Evolutionary conservation across 2,888 invertebrate genomes (phyloP), one percentile per base, ranked within the genome.

Genomic region (Torymus texanus): DNA sequence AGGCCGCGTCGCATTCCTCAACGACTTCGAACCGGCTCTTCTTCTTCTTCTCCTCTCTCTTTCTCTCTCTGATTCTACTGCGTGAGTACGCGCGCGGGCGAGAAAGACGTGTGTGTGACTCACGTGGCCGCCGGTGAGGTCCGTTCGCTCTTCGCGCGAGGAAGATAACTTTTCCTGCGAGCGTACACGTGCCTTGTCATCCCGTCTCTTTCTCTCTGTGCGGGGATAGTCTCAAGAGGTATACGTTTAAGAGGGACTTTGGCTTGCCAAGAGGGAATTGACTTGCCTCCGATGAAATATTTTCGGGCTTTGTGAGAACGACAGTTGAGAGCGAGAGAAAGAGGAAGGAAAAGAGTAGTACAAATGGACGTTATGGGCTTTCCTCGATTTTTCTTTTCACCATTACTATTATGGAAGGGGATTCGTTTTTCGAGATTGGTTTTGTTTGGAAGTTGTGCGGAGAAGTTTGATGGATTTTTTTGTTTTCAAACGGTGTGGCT

Each of bases 1-100:
- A 81, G 81, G 79, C 79, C 79, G 75, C 76, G 71, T 81, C 79
- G 79, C 81, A 81, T 81, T 81, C 81, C 81, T 74, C 51, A 8
- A 41, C 41, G 71, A 58, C 74, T 29, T 18, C 72, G 81, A 79
- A 81, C 81, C 81, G 81, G 81, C 81, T 61, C 81, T 80, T 78
- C 56, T 65, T 71, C 78, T 63, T 56, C 78, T 13, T 29, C 82
- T 71, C 66, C 73, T 55, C 71, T 80, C 41, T 81, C 82, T 56
- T 41, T 13, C 65, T 75, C 75, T 63, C 82, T 71, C 75, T 41
- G 41, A 41, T 8, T 41, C 70, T 80, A 83, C 61, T 67, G 66
- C 80, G 72, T 41, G 8, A 8, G 14, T 51, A 1, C 21, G 3
- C 50, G 12, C 70, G 29, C n/a, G 51, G 13, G 51, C 24, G 59